phyloP scores from a whole-genome alignment of 2,113 vertebrate species.

The Pygathrix nemaeus region DNA sequence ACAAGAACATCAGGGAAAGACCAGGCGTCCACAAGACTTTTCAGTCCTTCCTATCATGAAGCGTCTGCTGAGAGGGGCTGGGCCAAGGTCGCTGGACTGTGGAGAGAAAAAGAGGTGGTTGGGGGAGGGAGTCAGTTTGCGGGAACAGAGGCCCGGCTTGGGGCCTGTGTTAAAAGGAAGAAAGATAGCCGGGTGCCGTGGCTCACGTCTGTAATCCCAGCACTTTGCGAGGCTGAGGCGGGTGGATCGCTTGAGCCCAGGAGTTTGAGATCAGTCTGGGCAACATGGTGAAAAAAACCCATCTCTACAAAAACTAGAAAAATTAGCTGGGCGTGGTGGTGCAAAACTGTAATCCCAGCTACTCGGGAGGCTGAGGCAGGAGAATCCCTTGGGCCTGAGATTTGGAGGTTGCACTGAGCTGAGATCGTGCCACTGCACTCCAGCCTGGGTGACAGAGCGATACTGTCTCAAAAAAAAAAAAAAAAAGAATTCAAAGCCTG shows the following conservation, averaged over 20 bases:
- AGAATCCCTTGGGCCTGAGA: no score
- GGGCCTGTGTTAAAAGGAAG: accelerated
- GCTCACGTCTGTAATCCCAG: neutral
- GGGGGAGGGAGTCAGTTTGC: neutral
- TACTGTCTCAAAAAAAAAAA: no score
- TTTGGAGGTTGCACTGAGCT: no score
- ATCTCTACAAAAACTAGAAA: no score
- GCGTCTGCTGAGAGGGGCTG: neutral
- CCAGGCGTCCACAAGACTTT: conserved; percentile 56
- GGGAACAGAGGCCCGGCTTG: accelerated
- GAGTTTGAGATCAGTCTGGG: neutral
- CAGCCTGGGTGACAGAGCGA: no score
- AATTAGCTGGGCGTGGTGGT: no score
- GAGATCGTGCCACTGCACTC: no score
- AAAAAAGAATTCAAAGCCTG: neutral
- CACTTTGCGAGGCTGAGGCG: no score
- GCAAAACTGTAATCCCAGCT: no score
- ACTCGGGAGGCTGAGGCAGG: no score
- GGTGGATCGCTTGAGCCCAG: no score
- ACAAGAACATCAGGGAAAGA: conserved; percentile 55
- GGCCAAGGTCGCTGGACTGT: conserved; percentile 45
- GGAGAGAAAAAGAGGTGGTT: neutral
- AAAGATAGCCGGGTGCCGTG: neutral
- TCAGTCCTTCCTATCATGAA: conserved; percentile 72
- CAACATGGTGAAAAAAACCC: neutral